Evolutionary conservation across 2,888 invertebrate genomes (phyloP), one percentile per base, ranked within the genome.

Genomic region (Urechis unicinctus): DNA sequence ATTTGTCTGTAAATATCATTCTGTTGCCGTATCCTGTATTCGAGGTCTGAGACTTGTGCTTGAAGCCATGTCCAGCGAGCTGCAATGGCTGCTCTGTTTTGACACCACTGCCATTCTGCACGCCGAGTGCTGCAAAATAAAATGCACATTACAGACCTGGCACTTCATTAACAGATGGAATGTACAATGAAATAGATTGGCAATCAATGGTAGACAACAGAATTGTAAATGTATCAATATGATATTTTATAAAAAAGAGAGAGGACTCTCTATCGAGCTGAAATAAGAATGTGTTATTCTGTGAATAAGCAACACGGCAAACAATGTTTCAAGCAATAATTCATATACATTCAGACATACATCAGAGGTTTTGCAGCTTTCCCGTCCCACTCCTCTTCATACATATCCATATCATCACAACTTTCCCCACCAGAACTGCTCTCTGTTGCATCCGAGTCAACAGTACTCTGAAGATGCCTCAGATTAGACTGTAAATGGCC

Each of bases 351-450:
- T 36, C 36, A 36, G 9, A 36, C 36, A 36, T 9, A 36, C 36
- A 17, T 6, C 6, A 6, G 22, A 21, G 22, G 6, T 21, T 21
- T 9, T 9, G 45, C 6, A 21, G 6, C 45, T 21, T 21, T 21
- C 22, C 45, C 13, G 9, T 17, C 51, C 24, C 43, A 47, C 21
- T 60, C 60, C 29, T 48, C 47, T 47, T 60, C 54, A 44, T 60
- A 51, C n/a, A 50, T 42, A 25, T 75, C 74, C 54, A 87, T 85
- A 77, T 94, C 93, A 81, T 94, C 93, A 77, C 90, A 90, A 70
- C 91, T 92, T 77, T 94, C 94, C 31, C 91, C 92, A 52, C 92
- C 94, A 21, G 93, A 93, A 71, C 92, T 93, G 59, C 91, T 91
- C 21, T 87, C 91, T 1, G 95, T 95, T 36, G 90, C 92, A 80